phyloP scores from a whole-genome alignment of 2,797 vertebrate species.

The Sebastes umbrosus region DNA sequence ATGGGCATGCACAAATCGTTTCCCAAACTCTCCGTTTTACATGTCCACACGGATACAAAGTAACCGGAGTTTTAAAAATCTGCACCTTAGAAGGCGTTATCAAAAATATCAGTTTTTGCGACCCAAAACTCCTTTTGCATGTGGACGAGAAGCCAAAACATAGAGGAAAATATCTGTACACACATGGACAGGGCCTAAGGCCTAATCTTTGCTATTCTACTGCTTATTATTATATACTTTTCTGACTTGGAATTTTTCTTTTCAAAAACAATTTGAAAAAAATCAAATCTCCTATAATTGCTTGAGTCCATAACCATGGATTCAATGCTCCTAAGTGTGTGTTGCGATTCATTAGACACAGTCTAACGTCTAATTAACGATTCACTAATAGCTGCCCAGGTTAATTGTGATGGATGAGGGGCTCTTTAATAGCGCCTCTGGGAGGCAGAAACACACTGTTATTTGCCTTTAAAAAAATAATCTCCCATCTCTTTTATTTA shows the following conservation, averaged over 20 bases:
- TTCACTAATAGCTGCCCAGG: conserved; percentile 54
- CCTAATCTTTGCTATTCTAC: background rate
- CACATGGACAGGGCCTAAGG: accelerated
- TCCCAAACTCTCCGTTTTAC: no score
- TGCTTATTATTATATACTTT: background rate
- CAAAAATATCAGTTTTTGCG: no score
- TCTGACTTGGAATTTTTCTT: background rate
- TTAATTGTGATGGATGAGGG: conserved; percentile 75
- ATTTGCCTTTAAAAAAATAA: conserved; percentile 47
- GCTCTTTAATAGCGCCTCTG: conserved; percentile 46
- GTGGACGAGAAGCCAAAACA: no score
- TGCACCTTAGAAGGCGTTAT: no score
- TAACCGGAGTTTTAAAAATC: no score
- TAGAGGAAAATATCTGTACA: no score
- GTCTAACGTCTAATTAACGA: conserved; percentile 67
- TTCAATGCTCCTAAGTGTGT: conserved; percentile 42
- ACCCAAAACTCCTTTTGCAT: accelerated
- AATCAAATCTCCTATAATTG: conserved; percentile 23
- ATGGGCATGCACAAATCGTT: no score
- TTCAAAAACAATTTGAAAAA: background rate
- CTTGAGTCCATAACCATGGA: conserved; percentile 47
- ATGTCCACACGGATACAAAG: no score
- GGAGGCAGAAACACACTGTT: conserved; percentile 41
- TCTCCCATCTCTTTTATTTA: conserved; percentile 22
- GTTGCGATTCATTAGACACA: conserved; percentile 62